A percentile compares a stretch with the other conserved stretches of the same genome.
Conservation (phyloP, 2,888 invertebrate genomes). For the Argynnis bischoffii region DNA sequence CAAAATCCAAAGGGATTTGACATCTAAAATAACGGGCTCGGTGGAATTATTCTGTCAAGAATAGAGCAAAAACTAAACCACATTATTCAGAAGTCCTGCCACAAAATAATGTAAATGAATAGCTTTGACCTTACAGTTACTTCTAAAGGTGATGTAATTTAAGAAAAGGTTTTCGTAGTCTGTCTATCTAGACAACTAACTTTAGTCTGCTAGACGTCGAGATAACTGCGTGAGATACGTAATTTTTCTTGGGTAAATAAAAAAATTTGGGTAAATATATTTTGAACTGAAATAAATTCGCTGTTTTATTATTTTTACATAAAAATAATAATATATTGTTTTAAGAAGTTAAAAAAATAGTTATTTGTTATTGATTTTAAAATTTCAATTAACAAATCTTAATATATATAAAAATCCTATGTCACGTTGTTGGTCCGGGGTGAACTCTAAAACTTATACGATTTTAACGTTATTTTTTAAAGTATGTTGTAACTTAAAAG, state of each 20-base stretch:
- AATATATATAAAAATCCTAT: too few relatives aligned
- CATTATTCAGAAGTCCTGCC: conserved; percentile 1
- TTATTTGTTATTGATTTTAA: too few relatives aligned
- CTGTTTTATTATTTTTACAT: too few relatives aligned
- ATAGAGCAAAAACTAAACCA: conserved; percentile 12
- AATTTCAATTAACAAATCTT: too few relatives aligned
- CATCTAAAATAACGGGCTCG: not conserved
- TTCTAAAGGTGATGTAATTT: conserved; percentile 5
- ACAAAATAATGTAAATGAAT: conserved; percentile 8
- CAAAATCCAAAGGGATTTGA: not conserved
- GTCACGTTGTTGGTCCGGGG: too few relatives aligned
- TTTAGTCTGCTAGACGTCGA: not conserved
- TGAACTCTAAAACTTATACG: too few relatives aligned
- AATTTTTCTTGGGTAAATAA: not conserved
- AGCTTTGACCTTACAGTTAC: conserved; percentile 4
- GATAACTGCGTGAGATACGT: not conserved
- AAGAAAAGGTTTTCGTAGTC: not conserved
- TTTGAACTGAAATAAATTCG: too few relatives aligned
- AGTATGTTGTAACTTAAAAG: too few relatives aligned
- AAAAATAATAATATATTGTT: too few relatives aligned
- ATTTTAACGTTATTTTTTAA: too few relatives aligned
- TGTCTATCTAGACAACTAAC: not conserved
- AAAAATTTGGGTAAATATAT: not conserved
- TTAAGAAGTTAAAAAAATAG: too few relatives aligned
- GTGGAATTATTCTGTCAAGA: conserved; percentile 6